Conservation (phyloP, 2,113 vertebrate genomes). For the Hippocampus guttulatus region DNA sequence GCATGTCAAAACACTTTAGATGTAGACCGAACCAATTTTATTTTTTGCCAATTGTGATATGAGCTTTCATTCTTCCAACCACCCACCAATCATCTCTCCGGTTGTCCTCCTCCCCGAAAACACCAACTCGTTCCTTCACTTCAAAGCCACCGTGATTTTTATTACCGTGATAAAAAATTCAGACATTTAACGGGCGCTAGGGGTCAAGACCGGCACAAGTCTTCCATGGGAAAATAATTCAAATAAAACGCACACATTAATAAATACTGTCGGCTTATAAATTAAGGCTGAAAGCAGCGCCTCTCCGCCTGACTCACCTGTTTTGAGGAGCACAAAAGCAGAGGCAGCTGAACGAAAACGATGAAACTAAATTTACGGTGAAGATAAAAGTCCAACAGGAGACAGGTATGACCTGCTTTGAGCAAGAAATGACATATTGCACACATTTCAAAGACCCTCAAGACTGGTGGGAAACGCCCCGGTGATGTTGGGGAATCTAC, state of each 20-base stretch:
- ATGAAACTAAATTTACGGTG: constrained; percentile 6
- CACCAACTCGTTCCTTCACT: constrained; percentile 24
- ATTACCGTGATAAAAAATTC: constrained; percentile 67
- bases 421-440: constrained; percentile 56
- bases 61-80: no score
- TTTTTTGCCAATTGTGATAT: no score
- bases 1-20: no score
- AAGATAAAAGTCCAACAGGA: constrained; percentile 27
- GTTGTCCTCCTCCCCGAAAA: constrained; percentile 1
- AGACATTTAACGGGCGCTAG: constrained; percentile 55
- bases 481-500: not conserved
- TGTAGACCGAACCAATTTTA: no score
- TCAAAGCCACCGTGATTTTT: constrained; percentile 59
- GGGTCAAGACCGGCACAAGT: constrained; percentile 29
- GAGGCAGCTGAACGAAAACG: constrained; percentile 39
- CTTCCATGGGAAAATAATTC: constrained; percentile 67
- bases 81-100: no score
- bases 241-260: constrained; percentile 23
- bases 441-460: constrained; percentile 44
- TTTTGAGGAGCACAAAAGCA: constrained; percentile 11
- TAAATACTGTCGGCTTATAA: constrained; percentile 64
- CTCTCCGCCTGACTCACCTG: not conserved
- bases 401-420: constrained; percentile 27
- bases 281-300: constrained; percentile 56
- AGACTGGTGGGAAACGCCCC: not conserved